A percentile compares a stretch with the other conserved stretches of the same genome.
Evolutionary conservation across 2,888 invertebrate genomes (phyloP).

Genomic region (Phengaris alcon): DNA sequence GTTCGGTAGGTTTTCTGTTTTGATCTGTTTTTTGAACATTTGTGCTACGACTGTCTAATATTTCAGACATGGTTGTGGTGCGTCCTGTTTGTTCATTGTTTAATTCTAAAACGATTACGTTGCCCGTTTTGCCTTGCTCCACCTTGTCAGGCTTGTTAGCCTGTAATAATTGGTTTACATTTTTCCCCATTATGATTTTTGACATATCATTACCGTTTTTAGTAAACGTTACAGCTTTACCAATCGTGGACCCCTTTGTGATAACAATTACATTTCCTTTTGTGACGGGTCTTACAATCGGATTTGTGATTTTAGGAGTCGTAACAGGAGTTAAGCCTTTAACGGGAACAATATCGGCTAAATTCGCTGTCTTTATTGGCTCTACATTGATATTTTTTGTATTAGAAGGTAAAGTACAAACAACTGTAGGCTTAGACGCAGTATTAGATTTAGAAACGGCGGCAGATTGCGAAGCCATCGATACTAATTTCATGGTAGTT

Average conservation of each 20-base stretch:
- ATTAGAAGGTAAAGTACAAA: conserved; percentile 51
- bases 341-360: conserved; percentile 71
- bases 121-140: conserved; percentile 63
- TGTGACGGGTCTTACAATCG: conserved; percentile 66
- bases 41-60: conserved; percentile 61
- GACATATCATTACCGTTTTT: conserved; percentile 74
- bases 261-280: conserved; percentile 81
- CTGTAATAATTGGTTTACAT: conserved; percentile 69
- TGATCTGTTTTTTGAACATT: conserved; percentile 49
- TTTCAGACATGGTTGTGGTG: conserved; percentile 71
- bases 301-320: conserved; percentile 65
- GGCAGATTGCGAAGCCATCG: conserved; percentile 63
- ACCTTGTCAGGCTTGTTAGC: conserved; percentile 62
- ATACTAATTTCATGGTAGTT: conserved; percentile 70
- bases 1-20: conserved; percentile 46
- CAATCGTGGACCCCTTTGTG: conserved; percentile 77
- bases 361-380: conserved; percentile 65
- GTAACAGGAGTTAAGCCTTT: conserved; percentile 63
- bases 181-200: conserved; percentile 76
- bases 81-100: conserved; percentile 71
- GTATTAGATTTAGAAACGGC: conserved; percentile 54
- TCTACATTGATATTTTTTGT: conserved; percentile 56
- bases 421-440: conserved; percentile 58
- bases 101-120: conserved; percentile 71
- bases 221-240: conserved; percentile 69